Conservation (phyloP, 2,113 vertebrate species). For the Cnemophilus loriae region DNA sequence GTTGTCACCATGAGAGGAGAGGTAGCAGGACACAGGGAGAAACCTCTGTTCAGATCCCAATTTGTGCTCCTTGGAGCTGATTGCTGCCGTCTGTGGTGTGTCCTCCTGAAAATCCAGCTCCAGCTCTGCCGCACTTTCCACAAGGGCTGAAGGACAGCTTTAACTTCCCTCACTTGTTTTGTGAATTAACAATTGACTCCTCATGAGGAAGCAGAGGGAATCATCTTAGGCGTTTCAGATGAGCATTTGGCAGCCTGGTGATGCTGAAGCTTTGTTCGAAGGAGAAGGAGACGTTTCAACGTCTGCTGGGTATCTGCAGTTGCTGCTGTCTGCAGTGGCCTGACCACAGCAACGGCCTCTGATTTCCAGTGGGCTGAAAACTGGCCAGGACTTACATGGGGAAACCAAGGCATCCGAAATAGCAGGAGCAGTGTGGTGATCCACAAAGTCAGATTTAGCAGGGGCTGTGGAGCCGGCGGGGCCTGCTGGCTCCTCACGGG, state of each 20-base stretch:
- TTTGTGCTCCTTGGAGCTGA: neutral
- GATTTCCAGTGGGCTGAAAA: conserved; percentile 30
- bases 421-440: conserved; percentile 45
- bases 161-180: neutral
- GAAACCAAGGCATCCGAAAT: conserved; percentile 25
- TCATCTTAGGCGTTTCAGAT: neutral
- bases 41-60: neutral
- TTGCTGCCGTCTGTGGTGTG: neutral
- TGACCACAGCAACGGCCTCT: conserved; percentile 34
- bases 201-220: neutral
- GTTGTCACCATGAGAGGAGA: neutral
- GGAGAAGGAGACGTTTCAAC: neutral
- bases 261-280: neutral
- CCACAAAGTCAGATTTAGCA: conserved; percentile 52
- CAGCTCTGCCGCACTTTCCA: neutral
- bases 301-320: neutral
- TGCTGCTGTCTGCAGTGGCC: conserved; percentile 49
- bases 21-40: neutral
- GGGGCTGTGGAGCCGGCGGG: neutral
- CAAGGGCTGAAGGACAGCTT: neutral
- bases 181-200: neutral
- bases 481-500: neutral
- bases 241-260: neutral
- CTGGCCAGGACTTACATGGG: neutral
- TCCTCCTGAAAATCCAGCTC: neutral